Evolutionary conservation across 2,113 vertebrate genomes (phyloP).

Genomic region (Microcebus murinus): DNA sequence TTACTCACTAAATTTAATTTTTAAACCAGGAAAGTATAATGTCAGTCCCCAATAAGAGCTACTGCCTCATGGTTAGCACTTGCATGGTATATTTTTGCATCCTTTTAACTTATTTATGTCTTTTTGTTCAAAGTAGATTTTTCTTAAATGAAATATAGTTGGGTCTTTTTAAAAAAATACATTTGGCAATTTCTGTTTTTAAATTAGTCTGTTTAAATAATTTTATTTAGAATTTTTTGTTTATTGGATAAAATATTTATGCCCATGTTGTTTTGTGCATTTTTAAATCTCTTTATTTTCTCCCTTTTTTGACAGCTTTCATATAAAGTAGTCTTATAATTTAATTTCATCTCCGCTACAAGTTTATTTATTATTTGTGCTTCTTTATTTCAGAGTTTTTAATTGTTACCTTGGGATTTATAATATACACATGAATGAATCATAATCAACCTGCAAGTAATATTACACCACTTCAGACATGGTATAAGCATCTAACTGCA

Average conservation of each 20-base stretch:
- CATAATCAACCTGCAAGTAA: neutral
- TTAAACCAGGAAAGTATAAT: too few species aligned
- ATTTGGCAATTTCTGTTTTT: neutral
- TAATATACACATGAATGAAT: neutral
- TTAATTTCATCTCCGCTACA: neutral
- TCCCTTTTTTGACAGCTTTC: neutral
- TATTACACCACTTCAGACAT: neutral
- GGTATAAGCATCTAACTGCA: neutral
- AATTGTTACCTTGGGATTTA: neutral
- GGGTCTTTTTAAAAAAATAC: neutral
- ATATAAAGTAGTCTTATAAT: neutral
- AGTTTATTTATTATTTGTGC: neutral
- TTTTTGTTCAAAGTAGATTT: neutral
- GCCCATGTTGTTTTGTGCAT: neutral
- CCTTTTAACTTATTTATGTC: neutral
- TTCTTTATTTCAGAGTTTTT: neutral
- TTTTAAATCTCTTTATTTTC: neutral
- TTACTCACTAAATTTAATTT: too few species aligned
- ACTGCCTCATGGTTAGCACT: neutral
- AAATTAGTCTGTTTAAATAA: neutral
- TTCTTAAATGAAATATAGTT: neutral
- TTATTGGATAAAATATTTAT: neutral
- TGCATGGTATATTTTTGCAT: neutral
- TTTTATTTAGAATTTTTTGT: neutral
- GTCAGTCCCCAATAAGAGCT: neutral